A percentile compares a stretch with the other conserved stretches of the same genome.
Conservation (phyloP, 2,113 vertebrate genomes). For the Phaethon lepturus region DNA sequence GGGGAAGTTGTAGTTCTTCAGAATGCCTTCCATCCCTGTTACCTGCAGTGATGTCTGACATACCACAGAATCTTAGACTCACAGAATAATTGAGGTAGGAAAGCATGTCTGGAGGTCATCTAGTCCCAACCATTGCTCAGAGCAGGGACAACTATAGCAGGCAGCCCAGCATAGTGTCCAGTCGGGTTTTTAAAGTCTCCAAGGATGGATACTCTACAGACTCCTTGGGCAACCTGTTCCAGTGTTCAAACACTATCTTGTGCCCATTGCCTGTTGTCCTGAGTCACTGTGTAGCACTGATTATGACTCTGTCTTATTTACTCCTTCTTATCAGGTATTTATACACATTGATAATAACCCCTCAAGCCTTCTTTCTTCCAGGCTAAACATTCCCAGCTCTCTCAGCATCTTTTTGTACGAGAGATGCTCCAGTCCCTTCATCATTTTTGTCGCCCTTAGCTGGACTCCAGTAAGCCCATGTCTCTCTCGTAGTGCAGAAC, state of each 20-base stretch:
- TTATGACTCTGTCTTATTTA: neutral
- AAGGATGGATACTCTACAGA: neutral
- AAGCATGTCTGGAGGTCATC: neutral
- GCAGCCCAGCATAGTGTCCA: neutral
- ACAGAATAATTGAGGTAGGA: neutral
- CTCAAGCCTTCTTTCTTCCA: neutral
- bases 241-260: neutral
- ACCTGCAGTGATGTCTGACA: neutral
- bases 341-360: neutral
- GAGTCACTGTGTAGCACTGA: neutral
- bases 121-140: neutral
- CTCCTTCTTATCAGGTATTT: neutral
- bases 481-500: neutral
- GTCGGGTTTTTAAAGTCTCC: neutral
- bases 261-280: neutral
- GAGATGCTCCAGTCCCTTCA: neutral
- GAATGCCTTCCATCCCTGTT: neutral
- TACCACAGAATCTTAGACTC: neutral
- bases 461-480: neutral
- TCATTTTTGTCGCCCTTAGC: neutral
- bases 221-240: neutral
- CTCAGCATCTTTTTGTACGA: neutral
- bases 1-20: neutral
- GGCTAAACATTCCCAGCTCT: neutral
- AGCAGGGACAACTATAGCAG: neutral